Conservation (phyloP, 2,888 invertebrate genomes). For the Troides helena region DNA sequence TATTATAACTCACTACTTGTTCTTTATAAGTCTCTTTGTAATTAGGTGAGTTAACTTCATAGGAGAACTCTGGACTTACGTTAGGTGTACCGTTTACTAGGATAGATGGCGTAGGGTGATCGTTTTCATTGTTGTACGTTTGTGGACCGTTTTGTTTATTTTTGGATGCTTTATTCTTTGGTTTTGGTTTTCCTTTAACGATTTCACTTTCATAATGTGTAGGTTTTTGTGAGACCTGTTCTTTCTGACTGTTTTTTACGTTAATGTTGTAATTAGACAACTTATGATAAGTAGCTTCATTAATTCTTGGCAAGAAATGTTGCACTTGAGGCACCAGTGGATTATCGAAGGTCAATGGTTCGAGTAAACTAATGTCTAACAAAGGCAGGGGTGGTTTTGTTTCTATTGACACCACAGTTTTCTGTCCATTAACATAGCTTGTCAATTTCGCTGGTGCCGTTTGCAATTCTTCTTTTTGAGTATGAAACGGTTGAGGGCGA, state of each 20-base stretch:
- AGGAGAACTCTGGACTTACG: constrained; percentile 58
- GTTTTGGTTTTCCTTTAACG: constrained; percentile 48
- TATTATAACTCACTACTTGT: constrained; percentile 64
- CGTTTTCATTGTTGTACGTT: constrained; percentile 43
- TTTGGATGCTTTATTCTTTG: constrained; percentile 21
- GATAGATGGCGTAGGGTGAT: constrained; percentile 48
- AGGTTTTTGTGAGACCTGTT: constrained; percentile 53
- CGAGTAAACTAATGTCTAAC: constrained; percentile 64
- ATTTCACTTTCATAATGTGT: constrained; percentile 54
- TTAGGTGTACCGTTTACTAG: constrained; percentile 48
- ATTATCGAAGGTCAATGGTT: constrained; percentile 69
- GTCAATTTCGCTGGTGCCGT: constrained; percentile 50
- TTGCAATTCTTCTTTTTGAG: constrained; percentile 45
- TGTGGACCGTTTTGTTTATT: constrained; percentile 47
- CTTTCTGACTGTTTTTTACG: constrained; percentile 53
- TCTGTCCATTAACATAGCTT: constrained; percentile 60
- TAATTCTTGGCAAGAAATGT: constrained; percentile 68
- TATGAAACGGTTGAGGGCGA: constrained; percentile 27
- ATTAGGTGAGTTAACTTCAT: constrained; percentile 66
- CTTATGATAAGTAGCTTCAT: constrained; percentile 58
- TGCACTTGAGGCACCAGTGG: constrained; percentile 74
- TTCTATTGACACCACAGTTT: constrained; percentile 57
- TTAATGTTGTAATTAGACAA: constrained; percentile 48
- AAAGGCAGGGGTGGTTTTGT: constrained; percentile 63
- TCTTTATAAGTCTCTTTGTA: constrained; percentile 66